Evolutionary conservation across 2,797 vertebrate species (phyloP).

Genomic region (Sebastes itinus): DNA sequence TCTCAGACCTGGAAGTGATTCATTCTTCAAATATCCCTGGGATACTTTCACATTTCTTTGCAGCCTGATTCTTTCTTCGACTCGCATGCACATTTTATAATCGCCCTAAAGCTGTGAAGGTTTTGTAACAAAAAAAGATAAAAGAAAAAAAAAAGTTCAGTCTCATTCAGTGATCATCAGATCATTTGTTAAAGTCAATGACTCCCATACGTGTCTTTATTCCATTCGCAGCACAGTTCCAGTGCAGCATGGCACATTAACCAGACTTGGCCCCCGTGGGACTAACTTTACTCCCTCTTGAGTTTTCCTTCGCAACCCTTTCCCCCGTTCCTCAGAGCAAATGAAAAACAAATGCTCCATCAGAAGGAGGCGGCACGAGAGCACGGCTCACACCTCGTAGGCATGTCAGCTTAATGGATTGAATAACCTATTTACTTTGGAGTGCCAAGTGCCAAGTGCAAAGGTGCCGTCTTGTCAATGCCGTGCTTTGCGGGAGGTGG

Average conservation of each 20-base stretch:
- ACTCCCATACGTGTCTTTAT: conserved; percentile 82
- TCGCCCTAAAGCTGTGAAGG: conserved; percentile 61
- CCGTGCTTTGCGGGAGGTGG: conserved; percentile 29
- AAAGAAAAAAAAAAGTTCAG: conserved; percentile 57
- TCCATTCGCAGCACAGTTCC: conserved; percentile 79
- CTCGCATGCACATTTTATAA: conserved; percentile 25
- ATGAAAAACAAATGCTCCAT: conserved; percentile 89
- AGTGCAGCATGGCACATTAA: conserved; percentile 86
- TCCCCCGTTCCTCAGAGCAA: conserved; percentile 67
- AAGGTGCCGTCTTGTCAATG: conserved; percentile 60
- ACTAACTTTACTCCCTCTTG: conserved; percentile 78
- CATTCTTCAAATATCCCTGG: conserved; percentile 76
- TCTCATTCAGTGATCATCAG: conserved; percentile 74
- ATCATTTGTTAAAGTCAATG: conserved; percentile 81
- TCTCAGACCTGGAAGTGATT: conserved; percentile 69
- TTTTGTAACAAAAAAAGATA: conserved; percentile 54
- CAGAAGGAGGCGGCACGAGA: conserved; percentile 76
- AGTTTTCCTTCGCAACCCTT: conserved; percentile 62
- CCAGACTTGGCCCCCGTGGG: conserved; percentile 78
- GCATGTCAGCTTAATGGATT: conserved; percentile 81
- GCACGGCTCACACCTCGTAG: conserved; percentile 78
- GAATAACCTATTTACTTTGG: conserved; percentile 79
- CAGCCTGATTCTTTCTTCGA: conserved; percentile 15
- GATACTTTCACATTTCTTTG: conserved; percentile 53
- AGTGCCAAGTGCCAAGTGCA: conserved; percentile 56